Percentiles rank a stretch among this genome's conserved stretches.
Conservation (phyloP, 1,140 invertebrate genomes). For the Drosophila cardini region DNA sequence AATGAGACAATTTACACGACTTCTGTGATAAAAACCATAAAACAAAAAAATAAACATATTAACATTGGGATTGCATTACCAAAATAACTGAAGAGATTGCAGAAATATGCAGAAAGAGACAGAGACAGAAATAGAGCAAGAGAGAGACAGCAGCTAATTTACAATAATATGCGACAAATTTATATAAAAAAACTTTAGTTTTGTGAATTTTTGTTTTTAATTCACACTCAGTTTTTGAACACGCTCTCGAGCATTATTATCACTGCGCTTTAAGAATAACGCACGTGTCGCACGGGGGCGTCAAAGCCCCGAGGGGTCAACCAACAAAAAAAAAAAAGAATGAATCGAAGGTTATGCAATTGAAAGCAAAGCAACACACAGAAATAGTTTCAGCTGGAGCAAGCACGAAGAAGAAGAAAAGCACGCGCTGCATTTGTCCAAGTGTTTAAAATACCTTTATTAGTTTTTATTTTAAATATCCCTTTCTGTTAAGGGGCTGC, state of each 20-base stretch:
- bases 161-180: not conserved
- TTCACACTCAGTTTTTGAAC: conserved; percentile 9
- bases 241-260: conserved; percentile 56
- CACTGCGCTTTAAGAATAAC: conserved; percentile 40
- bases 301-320: conserved; percentile 10
- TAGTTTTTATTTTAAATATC: conserved; percentile 8
- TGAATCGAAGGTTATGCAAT: conserved; percentile 20
- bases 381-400: conserved; percentile 5
- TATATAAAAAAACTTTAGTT: conserved; percentile 8
- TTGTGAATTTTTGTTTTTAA: conserved; percentile 7
- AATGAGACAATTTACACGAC: conserved; percentile 16
- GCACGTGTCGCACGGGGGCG: conserved; percentile 60
- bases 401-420: not conserved
- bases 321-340: conserved; percentile 7
- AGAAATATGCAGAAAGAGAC: not conserved
- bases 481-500: conserved; percentile 1
- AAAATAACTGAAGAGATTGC: conserved; percentile 8
- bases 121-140: not conserved
- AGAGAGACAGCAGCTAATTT: conserved; percentile 5
- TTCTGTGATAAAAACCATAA: not conserved
- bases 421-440: not conserved
- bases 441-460: conserved; percentile 2
- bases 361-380: not conserved
- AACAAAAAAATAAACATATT: not conserved
- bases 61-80: conserved; percentile 9